Evolutionary conservation across 2,888 invertebrate species (phyloP).

Genomic region (Ptychoptera contaminata): DNA sequence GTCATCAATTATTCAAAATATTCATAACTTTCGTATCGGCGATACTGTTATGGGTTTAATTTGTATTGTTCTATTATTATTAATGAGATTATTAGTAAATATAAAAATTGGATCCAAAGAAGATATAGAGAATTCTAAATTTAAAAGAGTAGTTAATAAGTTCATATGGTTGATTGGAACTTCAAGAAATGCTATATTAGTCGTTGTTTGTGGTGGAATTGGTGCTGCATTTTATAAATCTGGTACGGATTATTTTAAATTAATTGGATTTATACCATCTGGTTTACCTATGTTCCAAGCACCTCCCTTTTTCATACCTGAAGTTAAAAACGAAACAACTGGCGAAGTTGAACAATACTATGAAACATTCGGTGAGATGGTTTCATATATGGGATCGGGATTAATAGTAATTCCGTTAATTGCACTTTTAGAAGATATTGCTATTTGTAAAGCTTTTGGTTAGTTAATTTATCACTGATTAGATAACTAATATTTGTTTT

Average conservation of each 20-base stretch:
- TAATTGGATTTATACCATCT: slow-evolving; percentile 57
- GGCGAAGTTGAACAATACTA: slow-evolving; percentile 15
- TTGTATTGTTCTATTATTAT: slow-evolving; percentile 58
- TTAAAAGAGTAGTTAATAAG: slow-evolving; percentile 45
- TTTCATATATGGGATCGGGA: slow-evolving; percentile 66
- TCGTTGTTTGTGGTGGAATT: slow-evolving; percentile 53
- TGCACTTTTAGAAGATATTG: slow-evolving; percentile 77
- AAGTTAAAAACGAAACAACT: slow-evolving; percentile 39
- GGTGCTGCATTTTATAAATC: slow-evolving; percentile 45
- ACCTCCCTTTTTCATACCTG: slow-evolving; percentile 51
- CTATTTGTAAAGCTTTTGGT: slow-evolving; percentile 82
- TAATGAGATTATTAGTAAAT: slow-evolving; percentile 52
- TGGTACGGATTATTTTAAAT: slow-evolving; percentile 38
- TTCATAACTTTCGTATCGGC: slow-evolving; percentile 48
- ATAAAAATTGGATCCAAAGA: slow-evolving; percentile 42
- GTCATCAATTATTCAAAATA: slow-evolving; percentile 52
- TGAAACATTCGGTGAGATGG: slow-evolving; percentile 49
- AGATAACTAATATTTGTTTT: background rate
- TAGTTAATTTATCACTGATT: slow-evolving; percentile 24
- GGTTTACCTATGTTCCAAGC: slow-evolving; percentile 51
- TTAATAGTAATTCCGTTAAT: slow-evolving; percentile 75
- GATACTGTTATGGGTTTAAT: slow-evolving; percentile 59
- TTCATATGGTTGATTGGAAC: slow-evolving; percentile 62
- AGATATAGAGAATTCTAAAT: slow-evolving; percentile 34
- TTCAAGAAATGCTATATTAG: slow-evolving; percentile 69